phyloP scores from a whole-genome alignment of 2,113 vertebrate species.

The Mastomys natalensis region DNA sequence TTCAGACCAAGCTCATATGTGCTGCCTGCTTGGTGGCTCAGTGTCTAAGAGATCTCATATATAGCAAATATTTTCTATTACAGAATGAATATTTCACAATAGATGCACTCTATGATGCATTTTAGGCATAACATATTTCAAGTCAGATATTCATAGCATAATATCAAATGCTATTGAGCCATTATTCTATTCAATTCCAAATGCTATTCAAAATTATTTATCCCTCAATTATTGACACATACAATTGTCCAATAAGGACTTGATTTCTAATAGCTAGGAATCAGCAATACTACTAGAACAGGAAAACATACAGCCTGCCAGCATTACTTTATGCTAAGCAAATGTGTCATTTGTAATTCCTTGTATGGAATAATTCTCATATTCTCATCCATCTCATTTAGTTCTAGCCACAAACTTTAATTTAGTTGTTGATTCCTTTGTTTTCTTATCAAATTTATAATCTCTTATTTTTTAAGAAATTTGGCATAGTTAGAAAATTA shows the following conservation, averaged over 20 bases:
- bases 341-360: slow-evolving; percentile 38
- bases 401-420: background rate
- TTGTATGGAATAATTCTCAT: background rate
- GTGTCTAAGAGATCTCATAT: no score
- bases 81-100: background rate
- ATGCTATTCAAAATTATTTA: background rate
- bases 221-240: background rate
- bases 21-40: no score
- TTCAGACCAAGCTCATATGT: no score
- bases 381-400: slow-evolving; percentile 32
- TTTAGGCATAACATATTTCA: background rate
- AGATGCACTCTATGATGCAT: background rate
- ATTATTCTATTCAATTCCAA: background rate
- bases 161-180: background rate
- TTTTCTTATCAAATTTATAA: slow-evolving; percentile 73
- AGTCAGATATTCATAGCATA: background rate
- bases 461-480: slow-evolving; percentile 69
- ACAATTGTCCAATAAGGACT: background rate
- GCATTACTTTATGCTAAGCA: slow-evolving; percentile 28
- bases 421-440: slow-evolving; percentile 38
- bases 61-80: background rate
- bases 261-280: background rate
- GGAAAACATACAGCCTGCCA: background rate
- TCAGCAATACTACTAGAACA: background rate
- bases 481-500: slow-evolving; percentile 72